These are phyloP conservation scores for Cololabis saira DNA, from an alignment of 2,113 vertebrate genomes.

Conservation along the genomic window DNA sequence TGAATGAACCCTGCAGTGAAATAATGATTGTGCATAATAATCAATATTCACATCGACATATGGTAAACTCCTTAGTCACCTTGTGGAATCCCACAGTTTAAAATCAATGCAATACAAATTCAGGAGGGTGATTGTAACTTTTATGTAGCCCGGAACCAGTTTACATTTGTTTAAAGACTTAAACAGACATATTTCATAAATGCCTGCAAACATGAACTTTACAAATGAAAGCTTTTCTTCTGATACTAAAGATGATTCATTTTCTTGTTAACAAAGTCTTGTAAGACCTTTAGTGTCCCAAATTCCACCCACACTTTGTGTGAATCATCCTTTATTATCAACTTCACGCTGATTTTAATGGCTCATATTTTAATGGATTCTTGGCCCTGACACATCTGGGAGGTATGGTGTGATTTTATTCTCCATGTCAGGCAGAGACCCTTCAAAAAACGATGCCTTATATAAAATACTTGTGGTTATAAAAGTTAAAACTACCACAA, in stretches of 20 bases:
- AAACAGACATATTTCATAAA: not conserved
- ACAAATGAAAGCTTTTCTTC: conserved; percentile 12
- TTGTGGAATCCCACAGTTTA: no score
- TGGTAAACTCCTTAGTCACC: no score
- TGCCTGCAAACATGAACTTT: conserved; percentile 37
- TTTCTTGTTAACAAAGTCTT: conserved; percentile 46
- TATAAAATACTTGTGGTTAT: no score
- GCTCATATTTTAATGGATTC: not conserved
- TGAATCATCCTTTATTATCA: conserved; percentile 49
- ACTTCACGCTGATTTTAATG: conserved; percentile 7
- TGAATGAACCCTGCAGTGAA: no score
- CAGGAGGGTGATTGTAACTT: no score
- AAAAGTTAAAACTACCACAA: no score
- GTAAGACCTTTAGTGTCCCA: conserved; percentile 44
- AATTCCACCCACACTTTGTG: conserved; percentile 50
- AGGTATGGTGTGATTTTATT: not conserved
- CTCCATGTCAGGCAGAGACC: not conserved
- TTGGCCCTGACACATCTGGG: not conserved
- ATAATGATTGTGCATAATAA: no score
- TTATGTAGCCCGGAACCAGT: not conserved
- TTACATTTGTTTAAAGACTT: not conserved
- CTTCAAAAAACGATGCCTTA: no score
- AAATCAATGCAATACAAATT: no score
- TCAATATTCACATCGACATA: no score
- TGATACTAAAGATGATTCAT: conserved; percentile 58